A percentile compares a stretch with the other conserved stretches of the same genome.
phyloP scores from a whole-genome alignment of 2,797 vertebrate species.

The Rachycentron canadum region DNA sequence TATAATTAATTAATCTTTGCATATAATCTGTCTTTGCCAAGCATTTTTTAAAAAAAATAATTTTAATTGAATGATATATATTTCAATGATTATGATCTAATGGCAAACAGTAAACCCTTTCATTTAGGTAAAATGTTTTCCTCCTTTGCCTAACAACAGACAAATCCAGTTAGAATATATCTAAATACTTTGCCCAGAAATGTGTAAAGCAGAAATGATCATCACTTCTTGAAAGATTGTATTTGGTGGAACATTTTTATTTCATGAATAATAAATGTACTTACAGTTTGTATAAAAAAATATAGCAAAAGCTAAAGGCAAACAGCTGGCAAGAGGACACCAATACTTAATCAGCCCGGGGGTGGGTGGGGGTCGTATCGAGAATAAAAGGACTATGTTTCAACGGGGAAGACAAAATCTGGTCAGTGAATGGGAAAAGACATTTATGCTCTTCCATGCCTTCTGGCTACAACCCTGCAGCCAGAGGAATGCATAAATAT shows the following conservation, averaged over 20 bases:
- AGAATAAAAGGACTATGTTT: slow-evolving; percentile 28
- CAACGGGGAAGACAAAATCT: slow-evolving; percentile 32
- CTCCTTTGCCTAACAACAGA: not conserved
- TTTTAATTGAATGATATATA: too few relatives aligned
- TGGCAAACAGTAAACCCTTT: too few relatives aligned
- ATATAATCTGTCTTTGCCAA: too few relatives aligned
- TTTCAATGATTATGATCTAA: too few relatives aligned
- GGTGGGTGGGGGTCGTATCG: too few relatives aligned
- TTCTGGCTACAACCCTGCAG: slow-evolving; percentile 35
- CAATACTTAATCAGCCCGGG: slow-evolving; percentile 47
- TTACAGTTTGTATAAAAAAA: slow-evolving; percentile 91
- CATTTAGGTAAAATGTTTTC: not conserved
- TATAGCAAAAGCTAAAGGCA: slow-evolving; percentile 84
- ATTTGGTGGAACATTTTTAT: slow-evolving; percentile 90
- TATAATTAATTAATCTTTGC: not conserved
- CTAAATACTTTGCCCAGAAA: not conserved
- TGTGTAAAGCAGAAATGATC: slow-evolving; percentile 28
- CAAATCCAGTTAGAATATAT: not conserved
- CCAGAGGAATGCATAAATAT: slow-evolving; percentile 41
- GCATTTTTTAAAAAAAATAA: too few relatives aligned
- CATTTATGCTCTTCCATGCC: slow-evolving; percentile 46
- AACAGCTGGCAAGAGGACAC: slow-evolving; percentile 64
- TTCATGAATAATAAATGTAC: slow-evolving; percentile 89
- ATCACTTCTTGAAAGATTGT: slow-evolving; percentile 42
- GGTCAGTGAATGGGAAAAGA: slow-evolving; percentile 17